These are phyloP conservation scores for Ctenodactylus gundi DNA, from an alignment of 2,113 vertebrate species.

Conservation along the genomic window DNA sequence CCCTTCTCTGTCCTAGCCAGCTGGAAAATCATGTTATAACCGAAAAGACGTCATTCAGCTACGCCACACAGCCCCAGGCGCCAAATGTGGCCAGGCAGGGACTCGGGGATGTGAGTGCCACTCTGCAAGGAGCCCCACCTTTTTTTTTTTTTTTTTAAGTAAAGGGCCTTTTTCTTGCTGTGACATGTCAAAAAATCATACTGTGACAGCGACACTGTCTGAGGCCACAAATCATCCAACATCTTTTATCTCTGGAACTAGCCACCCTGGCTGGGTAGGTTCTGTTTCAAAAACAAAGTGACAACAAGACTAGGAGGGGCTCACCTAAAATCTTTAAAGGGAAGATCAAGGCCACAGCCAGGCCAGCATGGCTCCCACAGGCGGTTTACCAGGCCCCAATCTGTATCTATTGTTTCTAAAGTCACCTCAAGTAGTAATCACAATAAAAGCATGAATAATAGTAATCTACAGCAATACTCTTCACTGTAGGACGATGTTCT, in stretches of 20 bases:
- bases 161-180: not conserved
- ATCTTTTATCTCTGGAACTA: conserved; percentile 11
- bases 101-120: not conserved
- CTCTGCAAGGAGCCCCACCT: not conserved
- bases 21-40: conserved; percentile 67
- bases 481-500: not conserved
- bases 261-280: not conserved
- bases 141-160: conserved; percentile 22
- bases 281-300: not conserved
- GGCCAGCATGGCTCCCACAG: not conserved
- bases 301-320: not conserved
- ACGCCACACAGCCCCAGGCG: not conserved
- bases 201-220: not conserved
- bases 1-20: conserved; percentile 63
- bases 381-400: not conserved
- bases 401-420: not conserved
- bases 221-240: not conserved
- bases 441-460: not conserved
- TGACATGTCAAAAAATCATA: conserved; percentile 33
- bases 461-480: not conserved
- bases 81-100: conserved; percentile 27
- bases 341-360: not conserved
- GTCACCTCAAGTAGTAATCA: not conserved
- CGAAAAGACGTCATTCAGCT: conserved; percentile 62
- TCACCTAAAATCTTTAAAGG: not conserved